These are phyloP conservation scores for Cuniculus paca DNA, from an alignment of 2,797 vertebrate genomes.

Conservation along the genomic window DNA sequence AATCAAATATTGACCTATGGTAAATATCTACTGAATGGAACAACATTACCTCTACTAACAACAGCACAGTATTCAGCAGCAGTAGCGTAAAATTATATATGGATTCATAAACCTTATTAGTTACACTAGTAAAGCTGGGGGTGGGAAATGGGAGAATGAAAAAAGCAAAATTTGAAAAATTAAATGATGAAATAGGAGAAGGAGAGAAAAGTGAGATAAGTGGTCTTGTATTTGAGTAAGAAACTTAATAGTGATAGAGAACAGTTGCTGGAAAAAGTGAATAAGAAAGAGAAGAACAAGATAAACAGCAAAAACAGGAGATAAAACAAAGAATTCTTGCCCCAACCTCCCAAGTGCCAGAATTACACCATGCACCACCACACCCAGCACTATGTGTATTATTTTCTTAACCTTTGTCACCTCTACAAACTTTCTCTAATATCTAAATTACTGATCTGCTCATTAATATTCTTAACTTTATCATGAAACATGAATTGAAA, in stretches of 20 bases:
- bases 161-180: background rate
- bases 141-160: background rate
- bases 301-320: background rate
- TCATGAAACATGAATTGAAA: constrained; percentile 19
- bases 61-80: too few species aligned
- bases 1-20: too few species aligned
- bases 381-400: background rate
- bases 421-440: background rate
- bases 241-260: background rate
- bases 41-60: too few species aligned
- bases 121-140: too few species aligned
- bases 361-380: background rate
- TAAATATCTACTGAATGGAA: too few species aligned
- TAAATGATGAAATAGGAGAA: background rate
- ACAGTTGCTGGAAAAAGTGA: background rate
- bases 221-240: background rate
- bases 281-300: background rate
- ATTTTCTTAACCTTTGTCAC: background rate
- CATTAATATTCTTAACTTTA: constrained; percentile 38
- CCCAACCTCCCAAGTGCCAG: background rate
- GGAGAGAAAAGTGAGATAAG: background rate
- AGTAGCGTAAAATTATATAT: too few species aligned
- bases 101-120: too few species aligned
- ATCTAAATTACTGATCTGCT: constrained; percentile 34
- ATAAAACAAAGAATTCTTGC: background rate